Percentiles rank a stretch among this genome's conserved stretches.
phyloP scores from a whole-genome alignment of 2,797 vertebrate genomes.

The Sebastes jordani region DNA sequence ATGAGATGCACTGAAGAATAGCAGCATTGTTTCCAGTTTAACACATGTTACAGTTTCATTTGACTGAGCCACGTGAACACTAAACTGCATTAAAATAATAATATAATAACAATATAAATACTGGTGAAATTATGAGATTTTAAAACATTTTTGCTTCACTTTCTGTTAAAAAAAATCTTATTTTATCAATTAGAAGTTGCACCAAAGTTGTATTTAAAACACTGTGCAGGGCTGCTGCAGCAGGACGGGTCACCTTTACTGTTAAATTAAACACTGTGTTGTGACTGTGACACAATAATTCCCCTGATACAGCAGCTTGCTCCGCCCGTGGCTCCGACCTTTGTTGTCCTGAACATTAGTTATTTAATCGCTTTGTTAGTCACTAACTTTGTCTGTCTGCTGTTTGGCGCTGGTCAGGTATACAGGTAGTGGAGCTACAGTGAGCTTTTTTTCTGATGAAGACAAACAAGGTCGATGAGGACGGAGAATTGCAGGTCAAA shows the following conservation, averaged over 20 bases:
- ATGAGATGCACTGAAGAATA: background rate
- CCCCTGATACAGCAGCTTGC: background rate
- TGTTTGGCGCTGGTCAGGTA: background rate
- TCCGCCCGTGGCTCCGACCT: background rate
- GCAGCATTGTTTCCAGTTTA: background rate
- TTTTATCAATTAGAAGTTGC: background rate
- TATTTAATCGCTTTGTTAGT: background rate
- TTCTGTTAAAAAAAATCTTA: background rate
- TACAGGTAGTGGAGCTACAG: too few species aligned
- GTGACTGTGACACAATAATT: background rate
- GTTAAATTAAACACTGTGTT: background rate
- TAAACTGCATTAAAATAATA: background rate
- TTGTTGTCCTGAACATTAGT: background rate
- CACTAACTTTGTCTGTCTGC: background rate
- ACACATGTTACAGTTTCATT: background rate
- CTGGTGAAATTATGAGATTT: background rate
- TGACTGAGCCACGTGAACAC: background rate
- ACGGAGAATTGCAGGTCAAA: background rate
- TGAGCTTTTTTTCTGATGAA: background rate
- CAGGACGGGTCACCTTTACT: background rate
- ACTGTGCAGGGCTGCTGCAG: too few species aligned
- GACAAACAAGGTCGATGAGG: background rate
- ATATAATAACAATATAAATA: background rate
- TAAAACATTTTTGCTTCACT: too few species aligned
- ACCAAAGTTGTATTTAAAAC: background rate